phyloP scores from a whole-genome alignment of 2,113 vertebrate species.

The Notarius quadriscutis region DNA sequence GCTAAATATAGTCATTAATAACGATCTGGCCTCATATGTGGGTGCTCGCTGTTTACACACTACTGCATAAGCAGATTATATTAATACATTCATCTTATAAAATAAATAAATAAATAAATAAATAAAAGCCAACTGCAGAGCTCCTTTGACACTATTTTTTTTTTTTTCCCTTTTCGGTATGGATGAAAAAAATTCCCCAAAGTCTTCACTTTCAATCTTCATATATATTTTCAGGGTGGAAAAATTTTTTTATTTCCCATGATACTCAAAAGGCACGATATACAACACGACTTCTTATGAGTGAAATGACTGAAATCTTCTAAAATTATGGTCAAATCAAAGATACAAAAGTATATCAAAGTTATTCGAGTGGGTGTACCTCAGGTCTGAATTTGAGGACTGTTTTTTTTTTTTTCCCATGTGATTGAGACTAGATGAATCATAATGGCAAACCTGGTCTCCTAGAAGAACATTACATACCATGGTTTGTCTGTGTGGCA shows the following conservation, averaged over 20 bases:
- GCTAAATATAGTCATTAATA: constrained; percentile 28
- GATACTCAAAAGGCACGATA: not conserved
- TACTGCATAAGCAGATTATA: constrained; percentile 30
- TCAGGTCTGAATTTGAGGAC: not conserved
- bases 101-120: not conserved
- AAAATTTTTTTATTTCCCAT: not conserved
- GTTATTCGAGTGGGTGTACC: not conserved
- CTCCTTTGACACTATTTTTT: not conserved
- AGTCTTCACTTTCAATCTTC: not conserved
- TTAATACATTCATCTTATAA: constrained; percentile 19
- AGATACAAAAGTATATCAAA: not conserved
- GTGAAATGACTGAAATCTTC: not conserved
- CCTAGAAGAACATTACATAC: not conserved
- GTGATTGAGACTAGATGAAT: not conserved
- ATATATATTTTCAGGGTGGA: not conserved
- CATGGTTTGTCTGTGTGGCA: not conserved
- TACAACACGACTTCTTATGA: not conserved
- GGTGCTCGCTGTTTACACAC: constrained; percentile 22
- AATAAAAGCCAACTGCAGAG: constrained; percentile 4
- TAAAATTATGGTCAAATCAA: not conserved
- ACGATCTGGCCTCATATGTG: constrained; percentile 15
- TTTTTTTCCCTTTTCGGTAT: not conserved
- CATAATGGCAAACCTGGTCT: not conserved
- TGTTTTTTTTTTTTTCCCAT: not conserved
- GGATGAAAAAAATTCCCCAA: not conserved